Evolutionary conservation across 2,797 vertebrate species (phyloP), one percentile per base, ranked within the genome.

Genomic region (Crax fasciolata): DNA sequence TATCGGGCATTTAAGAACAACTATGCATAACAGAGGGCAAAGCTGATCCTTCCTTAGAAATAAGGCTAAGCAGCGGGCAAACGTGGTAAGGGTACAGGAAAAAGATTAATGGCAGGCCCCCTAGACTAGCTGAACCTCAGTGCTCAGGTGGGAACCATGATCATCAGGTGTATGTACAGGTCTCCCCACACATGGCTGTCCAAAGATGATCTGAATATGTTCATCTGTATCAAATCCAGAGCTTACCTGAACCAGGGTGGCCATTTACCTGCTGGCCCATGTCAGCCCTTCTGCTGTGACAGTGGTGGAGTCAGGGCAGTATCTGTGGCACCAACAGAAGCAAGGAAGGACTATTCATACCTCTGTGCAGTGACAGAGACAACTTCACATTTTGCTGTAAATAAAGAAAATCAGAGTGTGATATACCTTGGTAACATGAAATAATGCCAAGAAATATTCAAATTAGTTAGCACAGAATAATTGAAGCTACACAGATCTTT

Each of bases 301-400:
- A 1, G 59, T 2, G 0, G 41, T n/a, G 18, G 52, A 12, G 18
- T n/a, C n/a, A 41, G 38, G 15, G 51, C 11, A 43, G 3, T 5
- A 18, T 20, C 15, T 28, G 66, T 0, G 1, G 28, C 13, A 12
- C 7, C 25, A 76, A n/a, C 24, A 61, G n/a, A 5, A 55, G 38
- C 13, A 30, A 32, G 48, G 39, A 32, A 72, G 19, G 32, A 3
- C 38, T 67, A 23, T 11, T 39, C 4, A 39, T n/a, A 38, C 58
- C 39, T 39, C 46, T 41, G 13, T 20, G 11, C 55, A 46, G 28
- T 9, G 28, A 61, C 1, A 55, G 65, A 68, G 35, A 32, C n/a
- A 77, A 35, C 67, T 13, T 66, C 16, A 28, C 3, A 0, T 30
- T 55, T 74, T 70, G 49, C 77, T 49, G 13, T 68, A 52, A 38